Evolutionary conservation across 2,113 vertebrate genomes (phyloP).

Genomic region (Percina caprodes): DNA sequence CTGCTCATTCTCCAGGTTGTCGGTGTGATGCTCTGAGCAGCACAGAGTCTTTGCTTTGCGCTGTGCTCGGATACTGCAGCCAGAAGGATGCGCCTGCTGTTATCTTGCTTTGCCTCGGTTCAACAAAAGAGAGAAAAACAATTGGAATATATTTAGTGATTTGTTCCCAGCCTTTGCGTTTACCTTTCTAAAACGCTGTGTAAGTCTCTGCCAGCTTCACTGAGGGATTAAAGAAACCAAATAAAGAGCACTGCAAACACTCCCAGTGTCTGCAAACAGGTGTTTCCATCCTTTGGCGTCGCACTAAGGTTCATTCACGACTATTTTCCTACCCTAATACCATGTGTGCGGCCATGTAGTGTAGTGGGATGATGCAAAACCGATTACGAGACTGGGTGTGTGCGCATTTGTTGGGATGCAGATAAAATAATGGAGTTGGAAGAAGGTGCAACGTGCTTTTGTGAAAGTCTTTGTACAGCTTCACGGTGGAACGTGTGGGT

Average conservation of each 20-base stretch:
- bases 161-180: neutral
- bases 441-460: conserved; percentile 41
- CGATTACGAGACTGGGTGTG: conserved; percentile 17
- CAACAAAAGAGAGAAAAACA: conserved; percentile 26
- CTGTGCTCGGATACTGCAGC: conserved; percentile 51
- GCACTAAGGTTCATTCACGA: conserved; percentile 52
- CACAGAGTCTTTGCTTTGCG: conserved; percentile 48
- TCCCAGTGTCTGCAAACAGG: conserved; percentile 78
- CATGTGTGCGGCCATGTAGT: conserved; percentile 57
- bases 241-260: conserved; percentile 27
- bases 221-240: conserved; percentile 18
- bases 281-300: conserved; percentile 71
- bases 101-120: conserved; percentile 2
- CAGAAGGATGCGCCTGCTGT: conserved; percentile 51
- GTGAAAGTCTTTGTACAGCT: conserved; percentile 41
- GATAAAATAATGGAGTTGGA: conserved; percentile 56
- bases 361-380: conserved; percentile 48
- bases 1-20: conserved; percentile 60
- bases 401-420: conserved; percentile 43
- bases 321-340: conserved; percentile 6
- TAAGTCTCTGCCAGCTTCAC: conserved; percentile 20
- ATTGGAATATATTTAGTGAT: conserved; percentile 22
- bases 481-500: conserved; percentile 45
- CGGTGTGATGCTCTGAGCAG: conserved; percentile 67
- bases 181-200: conserved; percentile 3